Evolutionary conservation across 2,888 invertebrate species (phyloP).

Genomic region (Catotricha subobsoleta): DNA sequence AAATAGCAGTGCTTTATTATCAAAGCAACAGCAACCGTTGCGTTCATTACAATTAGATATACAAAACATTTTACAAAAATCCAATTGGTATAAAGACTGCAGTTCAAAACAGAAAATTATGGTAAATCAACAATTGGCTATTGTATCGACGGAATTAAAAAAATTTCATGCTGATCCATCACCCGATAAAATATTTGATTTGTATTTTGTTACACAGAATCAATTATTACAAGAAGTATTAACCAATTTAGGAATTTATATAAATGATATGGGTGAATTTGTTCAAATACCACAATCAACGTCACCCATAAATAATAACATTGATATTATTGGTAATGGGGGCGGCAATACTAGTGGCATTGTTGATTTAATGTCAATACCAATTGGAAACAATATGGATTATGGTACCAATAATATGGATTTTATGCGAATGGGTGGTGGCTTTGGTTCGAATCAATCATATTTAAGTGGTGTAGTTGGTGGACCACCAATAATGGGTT

Average conservation of each 20-base stretch:
- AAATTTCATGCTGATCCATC: conserved; percentile 40
- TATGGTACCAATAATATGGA: not conserved
- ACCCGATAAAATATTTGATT: conserved; percentile 36
- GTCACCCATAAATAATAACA: conserved; percentile 13
- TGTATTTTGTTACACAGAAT: conserved; percentile 34
- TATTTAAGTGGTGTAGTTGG: conserved; percentile 41
- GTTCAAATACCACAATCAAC: conserved; percentile 18
- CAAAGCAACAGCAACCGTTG: conserved; percentile 22
- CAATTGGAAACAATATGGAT: not conserved
- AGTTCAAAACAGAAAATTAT: conserved; percentile 54
- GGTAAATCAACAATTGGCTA: conserved; percentile 48
- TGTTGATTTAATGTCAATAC: conserved; percentile 10
- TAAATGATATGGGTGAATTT: conserved; percentile 40
- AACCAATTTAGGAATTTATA: conserved; percentile 39
- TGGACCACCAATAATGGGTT: conserved; percentile 36
- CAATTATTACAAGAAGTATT: conserved; percentile 39
- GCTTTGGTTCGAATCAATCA: conserved; percentile 33
- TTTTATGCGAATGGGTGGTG: conserved; percentile 6
- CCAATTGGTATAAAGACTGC: conserved; percentile 50
- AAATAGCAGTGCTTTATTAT: conserved; percentile 13
- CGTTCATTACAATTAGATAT: conserved; percentile 32
- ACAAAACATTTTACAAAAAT: conserved; percentile 45
- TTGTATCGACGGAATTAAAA: conserved; percentile 41
- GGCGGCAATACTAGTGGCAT: conserved; percentile 1
- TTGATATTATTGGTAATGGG: not conserved